Conservation (phyloP, 2,888 invertebrate genomes). For the Hyles lineata region DNA sequence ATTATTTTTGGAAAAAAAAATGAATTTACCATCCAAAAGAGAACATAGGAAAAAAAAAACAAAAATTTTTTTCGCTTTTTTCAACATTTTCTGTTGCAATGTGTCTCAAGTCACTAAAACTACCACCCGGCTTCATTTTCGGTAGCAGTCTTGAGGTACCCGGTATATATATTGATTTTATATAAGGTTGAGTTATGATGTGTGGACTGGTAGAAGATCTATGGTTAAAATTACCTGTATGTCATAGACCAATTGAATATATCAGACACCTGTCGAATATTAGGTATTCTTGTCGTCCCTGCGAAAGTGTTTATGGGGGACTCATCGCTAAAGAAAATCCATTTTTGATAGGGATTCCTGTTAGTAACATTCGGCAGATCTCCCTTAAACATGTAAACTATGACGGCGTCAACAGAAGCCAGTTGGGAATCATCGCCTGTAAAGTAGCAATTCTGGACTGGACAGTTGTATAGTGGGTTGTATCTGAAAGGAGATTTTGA, state of each 20-base stretch:
- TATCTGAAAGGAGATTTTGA: background rate
- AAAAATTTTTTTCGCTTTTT: too few relatives aligned
- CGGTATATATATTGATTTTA: too few relatives aligned
- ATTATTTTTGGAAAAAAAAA: too few relatives aligned
- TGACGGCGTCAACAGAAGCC: background rate
- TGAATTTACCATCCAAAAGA: too few relatives aligned
- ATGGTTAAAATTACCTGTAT: constrained; percentile 72
- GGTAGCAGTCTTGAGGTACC: too few relatives aligned
- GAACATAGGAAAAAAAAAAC: too few relatives aligned
- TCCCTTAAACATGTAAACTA: background rate
- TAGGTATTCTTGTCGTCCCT: constrained; percentile 54
- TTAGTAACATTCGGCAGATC: background rate
- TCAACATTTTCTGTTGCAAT: too few relatives aligned
- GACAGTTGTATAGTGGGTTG: constrained; percentile 6
- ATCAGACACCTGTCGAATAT: constrained; percentile 74
- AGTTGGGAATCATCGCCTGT: background rate
- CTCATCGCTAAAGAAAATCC: constrained; percentile 89
- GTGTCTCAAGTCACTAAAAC: too few relatives aligned
- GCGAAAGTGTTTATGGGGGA: constrained; percentile 86
- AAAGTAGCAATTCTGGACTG: background rate
- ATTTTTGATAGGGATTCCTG: constrained; percentile 81
- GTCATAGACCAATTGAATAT: constrained; percentile 89
- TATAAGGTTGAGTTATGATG: too few relatives aligned
- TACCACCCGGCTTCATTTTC: too few relatives aligned
- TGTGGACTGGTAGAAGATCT: too few relatives aligned